Evolutionary conservation across 2,797 vertebrate genomes (phyloP).

Genomic region (Melanogrammus aeglefinus): DNA sequence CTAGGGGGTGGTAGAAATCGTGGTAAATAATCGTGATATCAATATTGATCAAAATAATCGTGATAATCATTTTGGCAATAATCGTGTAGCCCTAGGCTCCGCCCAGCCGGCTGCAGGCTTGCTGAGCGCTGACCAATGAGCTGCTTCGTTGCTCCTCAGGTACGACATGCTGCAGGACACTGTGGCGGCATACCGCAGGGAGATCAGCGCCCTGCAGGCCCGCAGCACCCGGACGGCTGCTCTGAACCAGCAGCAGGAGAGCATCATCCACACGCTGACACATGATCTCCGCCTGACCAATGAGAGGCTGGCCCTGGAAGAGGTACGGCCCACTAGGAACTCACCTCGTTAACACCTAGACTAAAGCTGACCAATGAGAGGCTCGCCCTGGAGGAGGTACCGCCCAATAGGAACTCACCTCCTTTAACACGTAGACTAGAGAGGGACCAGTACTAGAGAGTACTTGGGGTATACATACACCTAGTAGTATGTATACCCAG

Average conservation of each 20-base stretch:
- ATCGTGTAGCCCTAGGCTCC: no score
- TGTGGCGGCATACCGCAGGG: slow-evolving; percentile 84
- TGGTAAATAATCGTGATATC: no score
- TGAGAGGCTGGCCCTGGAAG: slow-evolving; percentile 86
- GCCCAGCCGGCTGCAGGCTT: no score
- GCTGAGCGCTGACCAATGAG: neutral
- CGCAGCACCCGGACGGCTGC: slow-evolving; percentile 85
- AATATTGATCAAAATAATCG: no score
- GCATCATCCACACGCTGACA: slow-evolving; percentile 90
- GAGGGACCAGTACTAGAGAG: no score
- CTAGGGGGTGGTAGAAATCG: no score
- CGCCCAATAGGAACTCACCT: neutral
- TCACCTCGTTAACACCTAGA: neutral
- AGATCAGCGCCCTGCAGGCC: slow-evolving; percentile 85
- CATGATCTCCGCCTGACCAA: slow-evolving; percentile 88
- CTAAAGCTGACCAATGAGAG: slow-evolving; percentile 81
- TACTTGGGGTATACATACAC: no score
- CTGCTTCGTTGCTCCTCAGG: slow-evolving; percentile 58
- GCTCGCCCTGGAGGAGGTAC: slow-evolving; percentile 86
- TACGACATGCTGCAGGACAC: slow-evolving; percentile 96
- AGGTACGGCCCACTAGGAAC: slow-evolving; percentile 71
- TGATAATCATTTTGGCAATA: no score
- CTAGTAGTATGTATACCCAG: no score
- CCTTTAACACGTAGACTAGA: neutral
- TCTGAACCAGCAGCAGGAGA: slow-evolving; percentile 86